A percentile compares a stretch with the other conserved stretches of the same genome.
Evolutionary conservation across 2,888 invertebrate genomes (phyloP).

Genomic region (Willowsia nigromaculata): DNA sequence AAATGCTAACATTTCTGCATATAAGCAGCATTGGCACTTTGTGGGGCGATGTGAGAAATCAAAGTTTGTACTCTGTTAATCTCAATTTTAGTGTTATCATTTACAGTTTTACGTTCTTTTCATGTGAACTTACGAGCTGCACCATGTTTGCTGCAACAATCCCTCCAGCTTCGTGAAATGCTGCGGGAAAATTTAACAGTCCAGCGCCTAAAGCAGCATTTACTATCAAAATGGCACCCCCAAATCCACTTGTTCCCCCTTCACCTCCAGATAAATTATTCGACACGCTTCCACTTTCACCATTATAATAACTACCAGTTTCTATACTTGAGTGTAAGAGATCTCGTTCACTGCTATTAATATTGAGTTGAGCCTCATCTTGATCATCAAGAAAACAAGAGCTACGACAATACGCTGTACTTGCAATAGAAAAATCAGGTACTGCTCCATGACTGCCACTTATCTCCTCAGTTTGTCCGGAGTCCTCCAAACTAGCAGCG

Average conservation of each 20-base stretch:
- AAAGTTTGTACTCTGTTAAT: too few species aligned
- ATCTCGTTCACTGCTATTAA: not conserved
- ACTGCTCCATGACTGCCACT: conserved; percentile 17
- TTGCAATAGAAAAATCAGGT: conserved; percentile 36
- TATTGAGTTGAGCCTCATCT: not conserved
- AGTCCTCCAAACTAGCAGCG: not conserved
- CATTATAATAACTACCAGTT: not conserved
- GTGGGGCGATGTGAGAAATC: not conserved
- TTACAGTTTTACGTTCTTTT: not conserved
- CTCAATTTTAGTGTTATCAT: not conserved
- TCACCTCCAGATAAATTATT: not conserved
- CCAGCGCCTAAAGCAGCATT: conserved; percentile 83
- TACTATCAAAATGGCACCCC: conserved; percentile 74
- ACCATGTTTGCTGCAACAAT: conserved; percentile 82
- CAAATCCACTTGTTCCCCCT: not conserved
- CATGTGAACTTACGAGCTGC: conserved; percentile 81
- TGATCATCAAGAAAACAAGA: not conserved
- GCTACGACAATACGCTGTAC: conserved; percentile 17
- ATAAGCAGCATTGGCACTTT: too few species aligned
- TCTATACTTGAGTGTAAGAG: not conserved
- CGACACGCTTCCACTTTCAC: not conserved
- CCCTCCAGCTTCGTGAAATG: conserved; percentile 84
- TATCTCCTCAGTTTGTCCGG: not conserved
- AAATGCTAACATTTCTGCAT: too few species aligned
- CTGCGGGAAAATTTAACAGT: conserved; percentile 84